phyloP scores from a whole-genome alignment of 2,888 invertebrate genomes.

The Meghimatium bilineatum region DNA sequence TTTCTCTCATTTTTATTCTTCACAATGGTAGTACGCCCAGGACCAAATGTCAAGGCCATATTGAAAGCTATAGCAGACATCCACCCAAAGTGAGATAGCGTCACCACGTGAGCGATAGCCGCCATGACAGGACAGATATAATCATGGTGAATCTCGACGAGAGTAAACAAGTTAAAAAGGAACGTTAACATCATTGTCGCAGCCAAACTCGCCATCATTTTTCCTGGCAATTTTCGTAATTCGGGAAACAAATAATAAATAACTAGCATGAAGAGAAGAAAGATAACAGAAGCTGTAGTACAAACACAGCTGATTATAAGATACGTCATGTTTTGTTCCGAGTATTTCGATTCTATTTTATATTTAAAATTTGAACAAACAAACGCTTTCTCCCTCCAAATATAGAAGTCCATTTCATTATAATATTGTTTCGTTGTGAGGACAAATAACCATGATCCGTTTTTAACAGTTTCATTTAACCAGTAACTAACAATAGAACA shows the following conservation, averaged over 20 bases:
- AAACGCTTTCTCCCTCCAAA: background rate
- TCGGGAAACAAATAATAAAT: slow-evolving; percentile 27
- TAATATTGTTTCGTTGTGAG: background rate
- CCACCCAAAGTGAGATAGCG: slow-evolving; percentile 50
- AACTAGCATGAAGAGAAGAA: background rate
- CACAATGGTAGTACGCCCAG: background rate
- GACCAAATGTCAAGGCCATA: slow-evolving; percentile 52
- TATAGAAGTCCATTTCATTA: background rate
- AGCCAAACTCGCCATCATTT: slow-evolving; percentile 31
- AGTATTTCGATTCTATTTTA: background rate
- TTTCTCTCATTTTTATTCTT: background rate
- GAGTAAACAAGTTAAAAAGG: background rate
- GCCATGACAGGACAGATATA: slow-evolving; percentile 46
- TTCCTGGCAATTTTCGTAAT: slow-evolving; percentile 27
- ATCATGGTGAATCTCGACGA: slow-evolving; percentile 8
- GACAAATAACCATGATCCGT: background rate
- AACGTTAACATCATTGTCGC: slow-evolving; percentile 33
- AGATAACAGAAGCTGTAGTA: background rate
- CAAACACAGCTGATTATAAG: background rate
- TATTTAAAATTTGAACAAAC: slow-evolving; percentile 28
- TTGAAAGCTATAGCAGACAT: slow-evolving; percentile 52
- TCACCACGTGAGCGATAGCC: slow-evolving; percentile 41
- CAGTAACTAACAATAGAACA: slow-evolving; percentile 27
- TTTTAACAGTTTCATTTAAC: slow-evolving; percentile 22
- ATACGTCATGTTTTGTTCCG: background rate